A percentile compares a stretch with the other conserved stretches of the same genome.
These are phyloP conservation scores for Parapristionchus giblindavisi DNA, from an alignment of 2,888 invertebrate genomes.

Conservation along the genomic window DNA sequence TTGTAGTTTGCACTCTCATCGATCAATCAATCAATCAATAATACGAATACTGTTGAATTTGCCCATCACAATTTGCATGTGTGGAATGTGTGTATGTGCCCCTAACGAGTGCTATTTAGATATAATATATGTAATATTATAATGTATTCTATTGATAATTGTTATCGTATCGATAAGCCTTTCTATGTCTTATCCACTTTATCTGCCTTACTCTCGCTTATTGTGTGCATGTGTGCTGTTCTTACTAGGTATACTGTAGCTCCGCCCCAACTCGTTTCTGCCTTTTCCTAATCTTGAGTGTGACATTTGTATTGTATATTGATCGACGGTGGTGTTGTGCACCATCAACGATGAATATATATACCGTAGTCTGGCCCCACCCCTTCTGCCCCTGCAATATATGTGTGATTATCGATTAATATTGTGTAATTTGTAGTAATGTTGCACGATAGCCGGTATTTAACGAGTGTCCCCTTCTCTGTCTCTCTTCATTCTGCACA, in stretches of 20 bases:
- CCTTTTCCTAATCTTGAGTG: slow-evolving; percentile 3
- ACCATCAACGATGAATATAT: too few relatives aligned
- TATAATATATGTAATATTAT: too few relatives aligned
- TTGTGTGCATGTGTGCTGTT: slow-evolving; percentile 9
- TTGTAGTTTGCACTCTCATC: too few relatives aligned
- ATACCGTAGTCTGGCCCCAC: too few relatives aligned
- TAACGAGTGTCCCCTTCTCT: neutral
- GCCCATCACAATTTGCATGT: too few relatives aligned
- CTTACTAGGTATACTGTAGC: slow-evolving; percentile 20
- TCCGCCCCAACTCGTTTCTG: slow-evolving; percentile 1
- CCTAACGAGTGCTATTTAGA: too few relatives aligned
- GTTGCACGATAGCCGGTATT: slow-evolving; percentile 1
- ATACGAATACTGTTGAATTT: too few relatives aligned
- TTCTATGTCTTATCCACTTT: neutral
- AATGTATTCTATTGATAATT: too few relatives aligned
- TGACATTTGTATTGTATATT: slow-evolving; percentile 18
- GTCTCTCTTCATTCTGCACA: neutral
- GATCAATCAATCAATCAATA: too few relatives aligned
- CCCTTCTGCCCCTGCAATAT: neutral
- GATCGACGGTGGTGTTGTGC: too few relatives aligned
- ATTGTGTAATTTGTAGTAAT: neutral
- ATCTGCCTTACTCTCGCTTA: slow-evolving; percentile 1
- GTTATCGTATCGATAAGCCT: too few relatives aligned
- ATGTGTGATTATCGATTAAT: neutral
- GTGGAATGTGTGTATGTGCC: too few relatives aligned